Base-by-base conservation (phyloP, 2,113 vertebrate genomes). In the Coracopsis vasa region DNA sequence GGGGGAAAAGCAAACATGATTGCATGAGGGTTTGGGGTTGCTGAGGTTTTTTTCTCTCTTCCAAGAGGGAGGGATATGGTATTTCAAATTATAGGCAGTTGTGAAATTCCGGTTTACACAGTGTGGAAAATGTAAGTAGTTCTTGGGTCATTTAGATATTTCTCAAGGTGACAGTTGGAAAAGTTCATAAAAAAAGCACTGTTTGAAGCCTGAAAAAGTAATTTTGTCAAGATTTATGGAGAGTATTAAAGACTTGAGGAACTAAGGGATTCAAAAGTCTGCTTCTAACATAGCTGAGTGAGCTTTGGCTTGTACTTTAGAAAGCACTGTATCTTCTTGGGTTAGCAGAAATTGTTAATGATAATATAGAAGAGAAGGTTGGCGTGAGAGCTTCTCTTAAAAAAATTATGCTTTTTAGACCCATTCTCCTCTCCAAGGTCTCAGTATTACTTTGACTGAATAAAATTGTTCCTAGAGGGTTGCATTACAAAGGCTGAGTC, bases 381-480 rank as follows among this genome's bases (percentile, higher is more conserved):
- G 88, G 86, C 70, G 39, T 11, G n/a, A 95, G 85, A 79, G 58
- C 24, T 72, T 80, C 90, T 94, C 94, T 96, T 96, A 81, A 96
- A 95, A 92, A 96, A 96, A 93, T 21, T 54, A 93, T 48, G 53
- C 54, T 96, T 97, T 97, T 96, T 88, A 95, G 91, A 92, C 79
- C 85, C 80, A 65, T 93, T 80, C 90, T 86, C 85, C 93, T 95
- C 96, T 96, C 94, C 64, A 95, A 96, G 94, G 95, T 94, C 93
- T 95, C 80, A 66, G 71, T 89, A 95, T 85, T 93, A 92, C 80
- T 95, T 95, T 93, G 92, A 65, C 90, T 93, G 95, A 96, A 95
- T 96, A 93, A 96, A 96, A 97, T 92, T 93, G 91, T 94, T 97
- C 92, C 95, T 96, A 85, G 94, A 96, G 94, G 95, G 91, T 90